Percentiles rank a stretch among this genome's conserved stretches.
Conservation (phyloP, 2,888 invertebrate species). For the Lasioglossum zephyrum region DNA sequence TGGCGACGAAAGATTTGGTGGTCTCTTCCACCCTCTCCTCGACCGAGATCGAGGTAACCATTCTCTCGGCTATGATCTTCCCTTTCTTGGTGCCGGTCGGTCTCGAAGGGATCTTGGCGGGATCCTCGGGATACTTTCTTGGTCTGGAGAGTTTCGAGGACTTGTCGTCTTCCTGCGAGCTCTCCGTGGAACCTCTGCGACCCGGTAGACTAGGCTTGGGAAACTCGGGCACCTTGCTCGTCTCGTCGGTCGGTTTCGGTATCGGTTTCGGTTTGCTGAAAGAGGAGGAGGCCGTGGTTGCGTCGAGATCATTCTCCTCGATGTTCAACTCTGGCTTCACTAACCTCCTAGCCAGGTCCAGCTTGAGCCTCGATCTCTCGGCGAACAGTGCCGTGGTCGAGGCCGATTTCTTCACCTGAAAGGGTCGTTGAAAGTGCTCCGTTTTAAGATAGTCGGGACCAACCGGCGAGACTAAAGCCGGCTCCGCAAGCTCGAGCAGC, state of each 20-base stretch:
- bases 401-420: constrained; percentile 79
- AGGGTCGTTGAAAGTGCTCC: constrained; percentile 71
- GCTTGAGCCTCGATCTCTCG: constrained; percentile 79
- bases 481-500: constrained; percentile 54
- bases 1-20: constrained; percentile 38
- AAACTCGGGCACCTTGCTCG: constrained; percentile 59
- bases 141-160: constrained; percentile 44
- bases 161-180: constrained; percentile 26
- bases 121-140: constrained; percentile 32
- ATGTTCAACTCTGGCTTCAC: constrained; percentile 76
- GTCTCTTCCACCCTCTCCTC: constrained; percentile 45
- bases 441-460: constrained; percentile 58
- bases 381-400: constrained; percentile 73
- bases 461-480: constrained; percentile 42
- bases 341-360: constrained; percentile 79
- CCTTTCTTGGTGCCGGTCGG: constrained; percentile 50
- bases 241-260: constrained; percentile 47
- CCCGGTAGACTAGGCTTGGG: constrained; percentile 11
- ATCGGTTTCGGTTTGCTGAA: constrained; percentile 42
- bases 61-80: constrained; percentile 57
- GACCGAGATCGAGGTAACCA: constrained; percentile 55
- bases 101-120: constrained; percentile 20
- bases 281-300: constrained; percentile 52
- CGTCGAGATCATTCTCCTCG: constrained; percentile 70
- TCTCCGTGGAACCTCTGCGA: constrained; percentile 31